Evolutionary conservation across 2,888 invertebrate species (phyloP).

Genomic region (Lasius fuliginosus): DNA sequence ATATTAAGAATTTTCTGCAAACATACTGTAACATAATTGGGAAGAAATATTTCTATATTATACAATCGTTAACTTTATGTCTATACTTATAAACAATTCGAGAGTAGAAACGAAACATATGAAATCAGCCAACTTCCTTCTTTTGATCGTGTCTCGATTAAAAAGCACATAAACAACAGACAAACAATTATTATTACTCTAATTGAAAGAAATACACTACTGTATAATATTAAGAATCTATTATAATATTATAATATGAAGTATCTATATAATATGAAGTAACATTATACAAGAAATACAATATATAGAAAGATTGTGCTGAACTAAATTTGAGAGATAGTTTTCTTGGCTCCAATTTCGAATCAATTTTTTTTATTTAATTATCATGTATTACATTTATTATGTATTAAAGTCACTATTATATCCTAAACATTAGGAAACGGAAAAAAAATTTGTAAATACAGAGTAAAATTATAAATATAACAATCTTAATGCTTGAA

Average conservation of each 20-base stretch:
- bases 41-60: neutral
- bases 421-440: neutral
- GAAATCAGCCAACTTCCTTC: neutral
- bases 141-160: neutral
- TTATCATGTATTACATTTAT: neutral
- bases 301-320: neutral
- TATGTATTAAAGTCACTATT: neutral
- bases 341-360: neutral
- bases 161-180: neutral
- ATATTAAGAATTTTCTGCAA: conserved; percentile 6
- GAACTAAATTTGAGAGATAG: neutral
- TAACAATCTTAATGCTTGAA: neutral
- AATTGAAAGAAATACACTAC: neutral
- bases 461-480: neutral
- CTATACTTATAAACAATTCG: neutral
- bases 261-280: neutral
- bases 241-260: neutral
- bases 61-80: conserved; percentile 27
- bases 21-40: conserved; percentile 9
- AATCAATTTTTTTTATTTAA: neutral
- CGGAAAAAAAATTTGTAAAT: neutral
- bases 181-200: neutral
- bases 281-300: neutral
- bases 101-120: conserved; percentile 14
- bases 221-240: neutral